phyloP scores from a whole-genome alignment of 2,888 invertebrate species.

The Chesias legatella region DNA sequence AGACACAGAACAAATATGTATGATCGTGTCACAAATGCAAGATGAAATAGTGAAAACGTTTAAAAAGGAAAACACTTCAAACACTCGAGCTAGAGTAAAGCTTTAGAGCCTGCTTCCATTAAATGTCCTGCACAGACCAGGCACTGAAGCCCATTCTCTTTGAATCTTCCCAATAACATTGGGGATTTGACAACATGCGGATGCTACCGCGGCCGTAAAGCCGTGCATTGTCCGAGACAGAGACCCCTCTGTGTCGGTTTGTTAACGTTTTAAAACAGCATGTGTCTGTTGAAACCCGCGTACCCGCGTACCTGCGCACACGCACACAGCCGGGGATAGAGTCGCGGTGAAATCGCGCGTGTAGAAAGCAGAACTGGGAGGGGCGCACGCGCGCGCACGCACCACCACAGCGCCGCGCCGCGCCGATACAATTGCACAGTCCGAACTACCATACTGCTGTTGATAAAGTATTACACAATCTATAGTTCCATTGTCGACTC shows the following conservation, averaged over 20 bases:
- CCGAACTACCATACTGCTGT: conserved; percentile 13
- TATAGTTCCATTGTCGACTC: no score
- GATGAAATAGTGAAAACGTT: no score
- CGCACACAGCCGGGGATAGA: conserved; percentile 15
- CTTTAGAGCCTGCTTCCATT: no score
- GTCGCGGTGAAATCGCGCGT: conserved; percentile 75
- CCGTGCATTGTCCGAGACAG: not conserved
- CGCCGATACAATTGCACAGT: conserved; percentile 35
- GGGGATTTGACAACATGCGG: not conserved
- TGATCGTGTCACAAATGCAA: no score
- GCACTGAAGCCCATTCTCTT: no score
- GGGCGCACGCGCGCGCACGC: conserved; percentile 64
- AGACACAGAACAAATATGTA: no score
- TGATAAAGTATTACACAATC: not conserved
- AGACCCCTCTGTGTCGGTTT: not conserved
- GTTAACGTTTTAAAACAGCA: conserved; percentile 49
- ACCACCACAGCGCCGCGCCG: conserved; percentile 44
- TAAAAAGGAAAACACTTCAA: no score
- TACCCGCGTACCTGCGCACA: no score
- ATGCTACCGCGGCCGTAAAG: not conserved
- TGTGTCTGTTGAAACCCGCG: conserved; percentile 67
- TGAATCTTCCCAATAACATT: no score
- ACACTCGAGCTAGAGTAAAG: no score
- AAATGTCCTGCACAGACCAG: no score
- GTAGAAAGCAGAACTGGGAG: conserved; percentile 78